Evolutionary conservation across 2,888 invertebrate genomes (phyloP), one percentile per base, ranked within the genome.

Genomic region (Drosophila emarginata): DNA sequence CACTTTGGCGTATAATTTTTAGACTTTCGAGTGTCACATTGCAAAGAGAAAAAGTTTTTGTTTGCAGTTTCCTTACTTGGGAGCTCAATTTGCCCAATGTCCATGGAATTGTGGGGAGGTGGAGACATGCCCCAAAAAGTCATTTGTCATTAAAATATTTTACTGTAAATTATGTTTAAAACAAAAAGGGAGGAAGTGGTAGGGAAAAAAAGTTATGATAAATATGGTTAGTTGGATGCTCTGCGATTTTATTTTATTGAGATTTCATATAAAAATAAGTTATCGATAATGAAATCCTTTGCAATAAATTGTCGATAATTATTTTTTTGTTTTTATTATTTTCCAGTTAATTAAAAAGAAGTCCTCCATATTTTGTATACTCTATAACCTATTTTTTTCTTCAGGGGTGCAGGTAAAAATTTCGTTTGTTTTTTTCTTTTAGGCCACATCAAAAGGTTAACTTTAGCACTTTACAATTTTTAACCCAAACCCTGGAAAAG

Each of bases 21-120:
- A 53, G 67, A 64, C 67, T 67, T 78, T 79, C 53, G 64, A 86
- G 67, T 83, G 80, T 66, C 80, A 62, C 65, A 67, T 39, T n/a
- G 14, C 14, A 9, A 28, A 28, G 39, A 2, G 18, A 14, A 72
- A 78, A 86, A 67, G 62, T 83, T 80, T 26, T 6, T 23, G 79
- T 68, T 54, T 57, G 18, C 28, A 71, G 51, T 51, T 67, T 67
- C 64, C 66, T 78, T 80, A 78, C 64, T 75, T 18, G 18, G 36
- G 21, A 21, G 57, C 21, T 36, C 2, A 18, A n/a, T 37, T 53
- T 37, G 37, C 14, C 15, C 23, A 56, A 32, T 21, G 45, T 6
- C 15, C 36, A 52, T 15, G 2, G 23, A 6, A 12, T 7, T 18
- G 14, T 23, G 39, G 45, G 39, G 50, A 32, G 39, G 26, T 23